Conservation (phyloP, 1,140 invertebrate species). For the Drusus annulatus region DNA sequence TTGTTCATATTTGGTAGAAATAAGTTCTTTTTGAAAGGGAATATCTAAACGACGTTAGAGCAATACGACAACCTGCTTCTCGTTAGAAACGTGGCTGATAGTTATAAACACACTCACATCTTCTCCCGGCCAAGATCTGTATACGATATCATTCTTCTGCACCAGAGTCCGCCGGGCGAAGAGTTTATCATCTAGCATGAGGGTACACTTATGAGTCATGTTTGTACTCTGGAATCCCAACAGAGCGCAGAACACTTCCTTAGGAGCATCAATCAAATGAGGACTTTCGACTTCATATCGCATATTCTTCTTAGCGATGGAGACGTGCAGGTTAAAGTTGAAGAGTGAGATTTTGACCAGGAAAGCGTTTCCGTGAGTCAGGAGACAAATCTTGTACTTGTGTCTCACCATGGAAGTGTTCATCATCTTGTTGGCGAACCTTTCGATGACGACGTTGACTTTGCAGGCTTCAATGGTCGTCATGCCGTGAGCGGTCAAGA, state of each 20-base stretch:
- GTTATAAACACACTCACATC: not conserved
- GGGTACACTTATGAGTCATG: no score
- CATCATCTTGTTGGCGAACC: conserved; percentile 68
- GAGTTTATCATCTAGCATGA: not conserved
- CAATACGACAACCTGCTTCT: not conserved
- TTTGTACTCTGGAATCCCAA: not conserved
- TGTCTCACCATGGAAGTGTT: conserved; percentile 67
- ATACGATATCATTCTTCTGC: not conserved
- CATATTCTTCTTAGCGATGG: conserved; percentile 66
- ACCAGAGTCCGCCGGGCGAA: not conserved
- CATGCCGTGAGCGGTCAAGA: conserved; percentile 65
- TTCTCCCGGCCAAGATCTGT: conserved; percentile 10
- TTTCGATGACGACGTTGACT: conserved; percentile 69
- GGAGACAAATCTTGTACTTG: conserved; percentile 67
- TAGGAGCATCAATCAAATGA: not conserved
- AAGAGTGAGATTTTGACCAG: conserved; percentile 69
- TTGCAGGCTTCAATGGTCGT: conserved; percentile 68
- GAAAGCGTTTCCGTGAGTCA: conserved; percentile 67
- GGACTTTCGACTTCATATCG: conserved; percentile 62
- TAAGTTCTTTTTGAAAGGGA: no score
- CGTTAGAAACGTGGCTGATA: not conserved
- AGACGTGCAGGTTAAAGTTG: conserved; percentile 67
- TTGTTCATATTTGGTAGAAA: no score
- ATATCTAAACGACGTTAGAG: no score
- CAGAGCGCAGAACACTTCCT: not conserved